phyloP scores from a whole-genome alignment of 2,797 vertebrate species.

The Coendou prehensilis region DNA sequence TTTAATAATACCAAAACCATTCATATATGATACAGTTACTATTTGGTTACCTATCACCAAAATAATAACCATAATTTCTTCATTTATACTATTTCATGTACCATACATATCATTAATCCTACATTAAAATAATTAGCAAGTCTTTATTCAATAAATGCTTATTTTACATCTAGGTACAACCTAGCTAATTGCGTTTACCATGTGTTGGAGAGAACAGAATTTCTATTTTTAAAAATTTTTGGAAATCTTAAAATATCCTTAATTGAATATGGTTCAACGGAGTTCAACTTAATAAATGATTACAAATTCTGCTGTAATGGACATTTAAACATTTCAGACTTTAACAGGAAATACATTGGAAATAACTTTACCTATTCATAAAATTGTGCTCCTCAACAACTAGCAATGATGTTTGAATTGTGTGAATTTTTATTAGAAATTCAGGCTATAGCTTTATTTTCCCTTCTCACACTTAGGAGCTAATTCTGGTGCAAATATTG shows the following conservation, averaged over 20 bases:
- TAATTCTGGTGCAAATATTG: not conserved
- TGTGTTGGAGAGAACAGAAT: not conserved
- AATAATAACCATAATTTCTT: not conserved
- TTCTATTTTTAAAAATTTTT: not conserved
- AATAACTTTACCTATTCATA: not conserved
- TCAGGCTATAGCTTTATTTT: not conserved
- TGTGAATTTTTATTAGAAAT: slow-evolving; percentile 35
- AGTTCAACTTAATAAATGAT: not conserved
- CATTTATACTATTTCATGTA: not conserved
- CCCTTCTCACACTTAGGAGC: not conserved
- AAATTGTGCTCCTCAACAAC: not conserved
- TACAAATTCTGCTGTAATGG: not conserved
- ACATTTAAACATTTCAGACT: not conserved
- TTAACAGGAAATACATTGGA: not conserved
- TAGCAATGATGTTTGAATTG: not conserved
- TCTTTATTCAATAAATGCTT: not conserved
- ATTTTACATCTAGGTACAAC: not conserved
- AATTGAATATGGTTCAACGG: not conserved
- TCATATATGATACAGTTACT: not conserved
- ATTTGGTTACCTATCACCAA: not conserved
- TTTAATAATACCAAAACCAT: not conserved
- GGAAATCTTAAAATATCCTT: not conserved
- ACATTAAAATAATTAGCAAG: not conserved
- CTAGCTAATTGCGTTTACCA: not conserved
- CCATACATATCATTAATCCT: not conserved